phyloP scores from a whole-genome alignment of 35 echinoderm and acorn worm genomes.

The Heliocidaris tuberculata region DNA sequence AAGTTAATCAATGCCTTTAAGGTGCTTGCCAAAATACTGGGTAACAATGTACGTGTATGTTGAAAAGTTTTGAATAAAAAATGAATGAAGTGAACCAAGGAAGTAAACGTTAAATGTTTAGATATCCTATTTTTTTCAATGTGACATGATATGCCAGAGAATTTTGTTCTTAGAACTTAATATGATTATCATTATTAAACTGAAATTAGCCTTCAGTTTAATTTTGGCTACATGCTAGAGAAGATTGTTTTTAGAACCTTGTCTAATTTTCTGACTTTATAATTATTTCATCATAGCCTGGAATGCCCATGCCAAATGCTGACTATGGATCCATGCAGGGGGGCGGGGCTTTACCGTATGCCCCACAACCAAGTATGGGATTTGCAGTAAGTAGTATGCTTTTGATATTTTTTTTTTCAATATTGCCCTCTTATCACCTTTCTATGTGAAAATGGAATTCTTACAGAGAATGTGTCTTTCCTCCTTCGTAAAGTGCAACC shows the following conservation, averaged over 20 bases:
- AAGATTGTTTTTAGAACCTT: background rate
- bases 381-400: slow-evolving; percentile 29
- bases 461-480: too few species aligned
- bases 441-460: too few species aligned
- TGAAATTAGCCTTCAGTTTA: background rate
- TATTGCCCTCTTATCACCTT: background rate
- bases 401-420: background rate
- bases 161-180: too few species aligned
- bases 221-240: background rate
- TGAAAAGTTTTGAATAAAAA: too few species aligned
- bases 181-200: background rate
- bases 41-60: too few species aligned
- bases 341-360: slow-evolving; percentile 14
- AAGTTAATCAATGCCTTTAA: too few species aligned
- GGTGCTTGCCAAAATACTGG: too few species aligned
- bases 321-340: slow-evolving; percentile 32
- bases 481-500: too few species aligned
- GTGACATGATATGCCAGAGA: too few species aligned
- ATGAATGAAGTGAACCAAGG: too few species aligned
- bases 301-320: slow-evolving; percentile 14
- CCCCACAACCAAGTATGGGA: slow-evolving; percentile 21
- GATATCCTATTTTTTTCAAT: too few species aligned
- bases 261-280: background rate
- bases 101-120: too few species aligned
- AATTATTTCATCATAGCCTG: background rate